These are phyloP conservation scores for Incurvaria masculella DNA, from an alignment of 2,888 invertebrate species.

Conservation along the genomic window DNA sequence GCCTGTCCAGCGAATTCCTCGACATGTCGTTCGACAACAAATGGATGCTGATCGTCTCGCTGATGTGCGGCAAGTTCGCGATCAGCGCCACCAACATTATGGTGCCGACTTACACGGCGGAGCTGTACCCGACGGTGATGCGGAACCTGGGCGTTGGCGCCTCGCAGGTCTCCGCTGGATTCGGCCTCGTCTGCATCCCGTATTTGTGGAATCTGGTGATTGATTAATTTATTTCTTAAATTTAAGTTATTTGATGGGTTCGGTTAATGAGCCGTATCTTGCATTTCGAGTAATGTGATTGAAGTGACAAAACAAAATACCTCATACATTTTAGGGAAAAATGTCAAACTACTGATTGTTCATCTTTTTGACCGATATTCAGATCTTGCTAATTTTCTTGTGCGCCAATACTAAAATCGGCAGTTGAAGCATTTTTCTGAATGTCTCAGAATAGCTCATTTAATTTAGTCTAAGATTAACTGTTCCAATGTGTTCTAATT, in stretches of 20 bases:
- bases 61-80: constrained; percentile 78
- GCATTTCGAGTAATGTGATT: neutral
- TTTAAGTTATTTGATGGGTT: too few species aligned
- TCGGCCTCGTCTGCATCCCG: constrained; percentile 74
- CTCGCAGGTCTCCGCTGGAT: constrained; percentile 71
- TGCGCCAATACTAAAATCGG: too few species aligned
- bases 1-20: constrained; percentile 59
- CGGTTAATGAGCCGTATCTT: too few species aligned
- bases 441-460: too few species aligned
- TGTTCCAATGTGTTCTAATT: too few species aligned
- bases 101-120: constrained; percentile 72
- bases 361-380: neutral
- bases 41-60: constrained; percentile 69
- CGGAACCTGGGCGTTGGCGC: constrained; percentile 70
- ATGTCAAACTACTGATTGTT: neutral
- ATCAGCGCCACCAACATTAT: constrained; percentile 77
- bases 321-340: constrained; percentile 6
- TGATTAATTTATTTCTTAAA: constrained; percentile 11
- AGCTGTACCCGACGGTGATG: constrained; percentile 68
- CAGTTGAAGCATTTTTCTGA: too few species aligned
- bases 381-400: too few species aligned
- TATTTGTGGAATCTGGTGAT: constrained; percentile 75
- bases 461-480: too few species aligned
- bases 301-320: neutral
- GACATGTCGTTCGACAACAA: constrained; percentile 53